Base-by-base conservation (phyloP, 2,888 invertebrate species). In the Acanthosoma haemorrhoidale region DNA sequence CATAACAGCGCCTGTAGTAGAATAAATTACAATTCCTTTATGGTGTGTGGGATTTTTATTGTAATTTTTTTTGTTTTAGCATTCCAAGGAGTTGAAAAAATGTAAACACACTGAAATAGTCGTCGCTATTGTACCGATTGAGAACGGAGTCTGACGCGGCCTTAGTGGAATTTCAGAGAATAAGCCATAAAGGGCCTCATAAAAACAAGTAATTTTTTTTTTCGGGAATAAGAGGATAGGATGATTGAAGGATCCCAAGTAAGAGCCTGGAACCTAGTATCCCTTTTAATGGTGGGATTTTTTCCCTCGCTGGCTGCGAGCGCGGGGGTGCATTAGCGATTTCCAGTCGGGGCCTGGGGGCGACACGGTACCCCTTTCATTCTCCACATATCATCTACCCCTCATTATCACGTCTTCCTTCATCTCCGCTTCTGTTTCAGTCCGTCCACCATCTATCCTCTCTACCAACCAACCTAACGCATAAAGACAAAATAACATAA, bases 331-430 rank as follows among this genome's bases (percentile, higher is more conserved):
- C 59, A 59, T 59, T 59, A 59, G 32, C 11, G 59, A 59, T 36
- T 36, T 36, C 8, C 8, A 11, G 36, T 31, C 59, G 59, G 51
- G n/a, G 32, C 59, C 59, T 31, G 32, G 11, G 59, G 59, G 32
- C 32, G 59, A 59, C 59, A 59, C 29, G 59, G 34, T 29, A 32
- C 59, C 59, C 59, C 59, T 59, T 59, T 59, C 34, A 32, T n/a
- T 4, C 8, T 36, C 36, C 3, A 5, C 16, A 11, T 2, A 29
- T n/a, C 59, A 0, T 1, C 3, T 5, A 13, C 15, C 11, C 18
- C 16, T 32, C 32, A 16, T 32, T 16, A 15, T 32, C 4, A 3
- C 11, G 15, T 32, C 32, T 4, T 31, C 58, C 58, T 3, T 15
- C 13, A 13, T 1, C 2, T 11, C 16, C 43, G 18, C 43, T 43